Base-by-base conservation (phyloP, 92 coral and sea anemone genomes). In the Paramuricea clavata region DNA sequence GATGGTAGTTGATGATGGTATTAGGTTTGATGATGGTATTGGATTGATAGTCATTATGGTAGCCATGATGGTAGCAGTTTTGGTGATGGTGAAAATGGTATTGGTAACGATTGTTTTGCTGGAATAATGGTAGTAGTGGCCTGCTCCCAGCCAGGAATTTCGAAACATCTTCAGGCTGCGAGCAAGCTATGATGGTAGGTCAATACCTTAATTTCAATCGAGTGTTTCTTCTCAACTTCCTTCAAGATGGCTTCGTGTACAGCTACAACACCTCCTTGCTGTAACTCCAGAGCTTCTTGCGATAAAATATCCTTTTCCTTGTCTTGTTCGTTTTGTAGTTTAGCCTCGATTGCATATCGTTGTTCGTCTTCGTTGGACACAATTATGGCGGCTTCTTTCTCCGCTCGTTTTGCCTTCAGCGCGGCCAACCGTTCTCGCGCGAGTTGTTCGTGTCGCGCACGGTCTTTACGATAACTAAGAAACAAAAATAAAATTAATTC, bases 381-480 rank as follows among this genome's bases (percentile, higher is more conserved):
- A 21, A 62, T 73, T 56, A 79, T 27, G 19, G 13, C 57, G 36
- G 69, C 87, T 43, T 76, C 89, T 69, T 90, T 90, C 12, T 91
- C 89, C 21, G 88, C 95, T 47, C 97, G 90, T 39, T 93, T 93
- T 23, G 98, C 98, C 65, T 93, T 96, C 89, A 96, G 83, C 44
- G 98, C 97, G 9, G 99, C 97, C 30, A 96, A 86, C 15, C 99
- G 95, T 36, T 96, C 99, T 19, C 98, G 94, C 7, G 99, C 99
- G 6, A 96, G 92, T 81, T 93, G 98, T 42, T 96, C 98, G 72
- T 94, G 99, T 0, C 99, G 95, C 0, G 97, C 87, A 17, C 99
- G 95, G 71, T 96, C 95, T 85, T 94, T 93, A 76, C 91, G 92
- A 88, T 89, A 93, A 76, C 99, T 96, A 39, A 11, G 81, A 57